Evolutionary conservation across 2,888 invertebrate genomes (phyloP).

Genomic region (Pogonocherus hispidulus): DNA sequence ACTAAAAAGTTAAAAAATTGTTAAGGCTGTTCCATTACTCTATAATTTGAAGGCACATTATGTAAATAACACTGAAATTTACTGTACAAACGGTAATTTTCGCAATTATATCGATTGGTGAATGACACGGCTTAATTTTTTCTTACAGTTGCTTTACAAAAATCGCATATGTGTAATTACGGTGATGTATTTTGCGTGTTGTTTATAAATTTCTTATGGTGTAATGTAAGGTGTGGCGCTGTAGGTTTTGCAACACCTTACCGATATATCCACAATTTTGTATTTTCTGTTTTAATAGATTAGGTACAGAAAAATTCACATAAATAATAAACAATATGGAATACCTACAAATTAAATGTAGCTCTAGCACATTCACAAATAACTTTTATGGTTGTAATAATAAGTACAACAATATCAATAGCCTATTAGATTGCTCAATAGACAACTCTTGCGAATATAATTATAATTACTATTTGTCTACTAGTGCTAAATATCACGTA

Average conservation of each 20-base stretch:
- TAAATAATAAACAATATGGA: too few relatives aligned
- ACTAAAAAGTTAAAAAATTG: conserved; percentile 32
- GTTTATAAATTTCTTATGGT: neutral
- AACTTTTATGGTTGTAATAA: too few relatives aligned
- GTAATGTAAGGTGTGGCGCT: neutral
- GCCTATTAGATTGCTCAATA: too few relatives aligned
- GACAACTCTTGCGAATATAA: too few relatives aligned
- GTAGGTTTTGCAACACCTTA: neutral
- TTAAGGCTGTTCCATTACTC: conserved; percentile 31
- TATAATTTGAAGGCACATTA: conserved; percentile 47
- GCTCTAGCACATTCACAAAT: too few relatives aligned
- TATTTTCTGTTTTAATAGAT: too few relatives aligned
- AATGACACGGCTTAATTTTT: conserved; percentile 45
- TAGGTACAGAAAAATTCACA: too few relatives aligned
- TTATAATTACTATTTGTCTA: too few relatives aligned
- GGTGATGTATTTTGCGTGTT: conserved; percentile 18
- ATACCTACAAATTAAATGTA: too few relatives aligned
- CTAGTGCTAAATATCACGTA: too few relatives aligned
- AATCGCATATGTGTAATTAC: conserved; percentile 28
- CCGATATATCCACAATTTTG: too few relatives aligned
- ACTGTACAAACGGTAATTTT: conserved; percentile 40
- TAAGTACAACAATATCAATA: too few relatives aligned
- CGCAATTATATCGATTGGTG: conserved; percentile 47
- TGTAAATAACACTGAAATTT: conserved; percentile 51
- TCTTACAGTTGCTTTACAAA: conserved; percentile 28